Evolutionary conservation across 2,888 invertebrate species (phyloP).

Genomic region (Thymelicus lineola): DNA sequence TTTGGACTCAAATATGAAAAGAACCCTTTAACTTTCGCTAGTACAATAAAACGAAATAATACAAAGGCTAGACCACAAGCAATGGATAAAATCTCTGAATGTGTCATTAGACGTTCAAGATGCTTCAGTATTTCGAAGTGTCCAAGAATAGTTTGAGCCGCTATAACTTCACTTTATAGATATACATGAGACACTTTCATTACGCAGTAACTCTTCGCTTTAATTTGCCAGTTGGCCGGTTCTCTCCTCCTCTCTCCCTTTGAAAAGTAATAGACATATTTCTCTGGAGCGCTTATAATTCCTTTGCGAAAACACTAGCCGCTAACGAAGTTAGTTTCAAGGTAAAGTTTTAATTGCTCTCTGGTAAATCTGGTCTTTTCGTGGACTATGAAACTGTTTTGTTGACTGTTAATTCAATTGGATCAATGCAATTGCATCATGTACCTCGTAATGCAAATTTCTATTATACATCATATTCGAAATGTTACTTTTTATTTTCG

Average conservation of each 20-base stretch:
- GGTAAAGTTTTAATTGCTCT: slow-evolving; percentile 84
- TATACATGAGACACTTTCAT: slow-evolving; percentile 38
- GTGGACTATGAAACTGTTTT: slow-evolving; percentile 73
- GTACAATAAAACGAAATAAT: neutral
- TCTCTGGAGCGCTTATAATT: slow-evolving; percentile 33
- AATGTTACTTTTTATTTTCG: no score
- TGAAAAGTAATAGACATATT: slow-evolving; percentile 38
- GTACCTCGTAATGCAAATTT: no score
- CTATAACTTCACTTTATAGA: slow-evolving; percentile 34
- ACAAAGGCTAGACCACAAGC: neutral
- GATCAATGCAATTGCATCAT: slow-evolving; percentile 49
- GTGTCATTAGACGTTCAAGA: slow-evolving; percentile 1
- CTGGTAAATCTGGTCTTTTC: slow-evolving; percentile 82
- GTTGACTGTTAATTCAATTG: slow-evolving; percentile 82
- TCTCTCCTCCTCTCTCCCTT: slow-evolving; percentile 13
- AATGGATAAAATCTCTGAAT: neutral
- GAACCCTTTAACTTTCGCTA: no score
- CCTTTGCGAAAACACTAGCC: slow-evolving; percentile 63
- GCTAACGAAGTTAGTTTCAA: slow-evolving; percentile 81
- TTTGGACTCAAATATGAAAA: no score
- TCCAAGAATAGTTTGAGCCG: slow-evolving; percentile 29
- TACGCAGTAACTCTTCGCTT: slow-evolving; percentile 34
- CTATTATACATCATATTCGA: no score
- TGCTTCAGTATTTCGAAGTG: slow-evolving; percentile 20
- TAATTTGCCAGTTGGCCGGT: slow-evolving; percentile 36